These are phyloP conservation scores for Anomalospiza imberbis DNA, from an alignment of 2,797 vertebrate genomes.

Conservation along the genomic window DNA sequence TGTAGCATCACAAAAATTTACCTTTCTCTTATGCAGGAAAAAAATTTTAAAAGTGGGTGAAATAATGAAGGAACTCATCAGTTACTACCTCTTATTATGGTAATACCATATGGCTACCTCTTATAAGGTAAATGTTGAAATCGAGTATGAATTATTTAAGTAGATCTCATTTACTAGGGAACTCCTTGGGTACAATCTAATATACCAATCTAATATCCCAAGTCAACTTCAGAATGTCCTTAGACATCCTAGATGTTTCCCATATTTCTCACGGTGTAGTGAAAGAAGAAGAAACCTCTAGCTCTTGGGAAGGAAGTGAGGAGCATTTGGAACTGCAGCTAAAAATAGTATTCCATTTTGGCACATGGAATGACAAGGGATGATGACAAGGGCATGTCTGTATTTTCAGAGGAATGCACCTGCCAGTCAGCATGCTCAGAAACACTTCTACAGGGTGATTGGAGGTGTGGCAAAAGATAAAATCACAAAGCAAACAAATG, in stretches of 20 bases:
- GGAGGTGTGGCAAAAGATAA: background rate
- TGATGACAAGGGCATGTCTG: accelerated
- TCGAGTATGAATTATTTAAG: background rate
- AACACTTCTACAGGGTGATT: background rate
- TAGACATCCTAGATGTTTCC: background rate
- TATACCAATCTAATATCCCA: background rate
- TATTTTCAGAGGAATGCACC: background rate
- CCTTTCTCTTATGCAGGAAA: background rate
- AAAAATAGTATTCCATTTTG: background rate
- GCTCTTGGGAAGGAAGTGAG: background rate
- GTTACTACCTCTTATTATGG: background rate
- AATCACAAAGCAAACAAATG: background rate
- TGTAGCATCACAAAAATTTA: background rate
- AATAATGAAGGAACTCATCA: background rate
- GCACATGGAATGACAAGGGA: background rate
- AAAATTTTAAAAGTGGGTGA: background rate
- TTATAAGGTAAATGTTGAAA: background rate
- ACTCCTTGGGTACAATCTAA: background rate
- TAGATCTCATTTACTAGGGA: background rate
- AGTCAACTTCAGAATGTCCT: background rate
- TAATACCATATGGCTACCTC: no score
- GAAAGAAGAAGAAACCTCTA: background rate
- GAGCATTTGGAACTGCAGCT: background rate
- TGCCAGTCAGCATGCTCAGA: background rate
- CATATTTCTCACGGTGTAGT: background rate